Conservation (phyloP, 2,888 invertebrate genomes). For the Melieria picta region DNA sequence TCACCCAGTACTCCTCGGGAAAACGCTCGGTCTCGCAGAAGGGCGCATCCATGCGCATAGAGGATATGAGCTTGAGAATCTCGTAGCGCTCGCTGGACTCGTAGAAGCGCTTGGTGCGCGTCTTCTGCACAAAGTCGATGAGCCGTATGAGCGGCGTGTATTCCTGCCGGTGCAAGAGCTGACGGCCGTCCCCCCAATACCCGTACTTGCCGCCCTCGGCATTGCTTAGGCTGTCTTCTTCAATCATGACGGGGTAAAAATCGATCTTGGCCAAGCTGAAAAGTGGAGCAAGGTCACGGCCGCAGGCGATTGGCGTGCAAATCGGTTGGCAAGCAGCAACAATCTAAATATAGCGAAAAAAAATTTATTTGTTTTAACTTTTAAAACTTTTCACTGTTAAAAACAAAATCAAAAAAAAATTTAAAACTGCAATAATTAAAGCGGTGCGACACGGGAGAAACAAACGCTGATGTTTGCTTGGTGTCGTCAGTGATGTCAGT, state of each 20-base stretch:
- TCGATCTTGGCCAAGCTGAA: too few species aligned
- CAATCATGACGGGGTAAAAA: too few species aligned
- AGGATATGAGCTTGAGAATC: slow-evolving; percentile 57
- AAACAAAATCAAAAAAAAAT: too few species aligned
- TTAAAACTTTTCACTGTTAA: too few species aligned
- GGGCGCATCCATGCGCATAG: slow-evolving; percentile 57
- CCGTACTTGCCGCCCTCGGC: slow-evolving; percentile 47
- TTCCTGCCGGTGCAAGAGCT: slow-evolving; percentile 58
- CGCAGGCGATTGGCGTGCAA: background rate
- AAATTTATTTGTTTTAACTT: too few species aligned
- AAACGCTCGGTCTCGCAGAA: slow-evolving; percentile 61
- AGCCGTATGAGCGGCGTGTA: slow-evolving; percentile 56
- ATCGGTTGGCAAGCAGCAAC: too few species aligned
- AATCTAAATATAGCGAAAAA: too few species aligned
- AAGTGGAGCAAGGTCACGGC: slow-evolving; percentile 2
- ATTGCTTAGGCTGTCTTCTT: slow-evolving; percentile 13
- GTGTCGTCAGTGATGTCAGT: background rate
- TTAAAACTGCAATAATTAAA: background rate
- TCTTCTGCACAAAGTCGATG: slow-evolving; percentile 60
- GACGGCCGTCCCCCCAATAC: slow-evolving; percentile 56
- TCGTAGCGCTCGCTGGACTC: slow-evolving; percentile 60
- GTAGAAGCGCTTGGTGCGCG: slow-evolving; percentile 59
- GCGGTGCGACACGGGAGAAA: background rate
- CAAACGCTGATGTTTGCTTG: too few species aligned
- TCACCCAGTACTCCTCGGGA: slow-evolving; percentile 61